Percentiles rank a stretch among this genome's conserved stretches.
Evolutionary conservation across 2,888 invertebrate genomes (phyloP).

Genomic region (Notocelia uddmanniana): DNA sequence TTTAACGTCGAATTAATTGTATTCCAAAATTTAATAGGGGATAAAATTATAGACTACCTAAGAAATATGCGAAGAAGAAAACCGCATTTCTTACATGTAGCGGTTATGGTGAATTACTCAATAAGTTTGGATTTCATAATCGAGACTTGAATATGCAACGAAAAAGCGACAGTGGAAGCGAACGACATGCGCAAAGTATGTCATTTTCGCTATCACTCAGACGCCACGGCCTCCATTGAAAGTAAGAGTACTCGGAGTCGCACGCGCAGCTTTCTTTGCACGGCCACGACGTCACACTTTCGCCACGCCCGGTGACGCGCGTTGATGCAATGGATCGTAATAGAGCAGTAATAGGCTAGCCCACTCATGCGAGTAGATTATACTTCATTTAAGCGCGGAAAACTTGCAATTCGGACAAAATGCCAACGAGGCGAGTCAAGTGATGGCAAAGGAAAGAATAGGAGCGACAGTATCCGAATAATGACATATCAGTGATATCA

Average conservation of each 20-base stretch:
- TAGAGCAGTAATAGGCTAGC: slow-evolving; percentile 58
- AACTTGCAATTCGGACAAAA: not conserved
- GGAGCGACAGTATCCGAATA: no score
- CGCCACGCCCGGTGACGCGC: slow-evolving; percentile 73
- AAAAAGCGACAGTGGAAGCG: slow-evolving; percentile 72
- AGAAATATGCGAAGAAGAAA: slow-evolving; percentile 21
- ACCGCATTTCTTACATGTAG: slow-evolving; percentile 10
- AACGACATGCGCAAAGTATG: slow-evolving; percentile 70
- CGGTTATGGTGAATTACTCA: slow-evolving; percentile 64
- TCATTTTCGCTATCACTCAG: slow-evolving; percentile 83
- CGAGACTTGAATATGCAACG: slow-evolving; percentile 78
- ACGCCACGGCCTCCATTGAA: slow-evolving; percentile 78
- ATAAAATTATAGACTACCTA: not conserved
- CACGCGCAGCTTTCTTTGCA: slow-evolving; percentile 83
- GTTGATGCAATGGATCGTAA: slow-evolving; percentile 75
- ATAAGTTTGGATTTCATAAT: slow-evolving; percentile 79
- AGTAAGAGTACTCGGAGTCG: slow-evolving; percentile 77
- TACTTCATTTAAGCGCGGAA: not conserved
- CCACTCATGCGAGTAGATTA: slow-evolving; percentile 47
- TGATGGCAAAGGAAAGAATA: no score
- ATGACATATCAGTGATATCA: no score
- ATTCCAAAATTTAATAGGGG: not conserved
- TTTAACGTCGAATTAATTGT: not conserved
- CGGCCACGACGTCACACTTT: slow-evolving; percentile 80
- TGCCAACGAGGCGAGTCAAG: no score